phyloP scores from a whole-genome alignment of 2,113 vertebrate species.

The Pseudorhombus dupliciocellatus region DNA sequence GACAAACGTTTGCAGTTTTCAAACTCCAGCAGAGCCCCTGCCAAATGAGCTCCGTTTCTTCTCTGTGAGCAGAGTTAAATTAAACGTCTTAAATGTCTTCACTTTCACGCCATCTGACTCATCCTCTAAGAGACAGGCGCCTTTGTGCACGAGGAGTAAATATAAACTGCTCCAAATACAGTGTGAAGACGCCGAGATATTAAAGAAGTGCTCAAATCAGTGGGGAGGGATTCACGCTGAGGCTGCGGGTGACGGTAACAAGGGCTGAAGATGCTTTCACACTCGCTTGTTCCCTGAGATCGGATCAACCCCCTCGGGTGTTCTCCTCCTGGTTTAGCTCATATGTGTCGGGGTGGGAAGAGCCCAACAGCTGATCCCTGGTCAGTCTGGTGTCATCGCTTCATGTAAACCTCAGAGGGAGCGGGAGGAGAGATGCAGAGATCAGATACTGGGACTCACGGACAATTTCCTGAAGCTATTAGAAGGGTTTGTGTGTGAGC shows the following conservation, averaged over 20 bases:
- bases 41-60: background rate
- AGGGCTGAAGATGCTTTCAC: slow-evolving; percentile 24
- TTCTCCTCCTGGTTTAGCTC: slow-evolving; percentile 13
- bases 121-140: background rate
- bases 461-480: too few relatives aligned
- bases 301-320: background rate
- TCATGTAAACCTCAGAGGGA: too few relatives aligned
- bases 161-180: background rate
- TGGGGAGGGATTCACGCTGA: background rate
- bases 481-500: too few relatives aligned
- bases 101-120: background rate
- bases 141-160: background rate
- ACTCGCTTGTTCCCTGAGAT: slow-evolving; percentile 30
- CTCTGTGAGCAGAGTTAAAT: background rate
- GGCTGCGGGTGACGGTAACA: slow-evolving; percentile 8
- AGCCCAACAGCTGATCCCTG: slow-evolving; percentile 32
- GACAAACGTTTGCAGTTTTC: background rate
- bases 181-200: background rate
- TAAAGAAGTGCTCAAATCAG: background rate
- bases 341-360: background rate
- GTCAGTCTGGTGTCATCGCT: slow-evolving; percentile 3
- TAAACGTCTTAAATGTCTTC: background rate
- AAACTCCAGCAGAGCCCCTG: background rate
- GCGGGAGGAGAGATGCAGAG: background rate
- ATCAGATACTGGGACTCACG: too few relatives aligned